Evolutionary conservation across 2,113 vertebrate genomes (phyloP), one percentile per base, ranked within the genome.

Genomic region (Colinus virginianus): DNA sequence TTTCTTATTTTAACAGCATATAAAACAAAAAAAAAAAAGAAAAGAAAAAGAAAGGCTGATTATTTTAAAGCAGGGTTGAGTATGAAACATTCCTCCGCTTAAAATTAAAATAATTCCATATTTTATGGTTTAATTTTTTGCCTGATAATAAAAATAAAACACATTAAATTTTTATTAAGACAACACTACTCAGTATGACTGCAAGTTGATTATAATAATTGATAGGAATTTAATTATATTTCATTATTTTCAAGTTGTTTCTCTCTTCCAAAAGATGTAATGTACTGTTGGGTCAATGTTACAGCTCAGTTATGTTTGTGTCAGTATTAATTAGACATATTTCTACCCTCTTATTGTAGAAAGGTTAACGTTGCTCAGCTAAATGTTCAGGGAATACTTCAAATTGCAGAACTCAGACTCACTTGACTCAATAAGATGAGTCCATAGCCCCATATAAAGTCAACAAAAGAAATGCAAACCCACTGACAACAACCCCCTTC

Each of bases 51-150:
- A 90, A 86, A 48, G 34, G 72, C 7, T n/a, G 18, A 63, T 58
- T 68, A 82, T 61, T 84, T 66, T 87, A 75, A 85, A 85, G 40
- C 40, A 23, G 49, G 55, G 12, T 32, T n/a, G 78, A 87, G 43
- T 56, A 83, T 46, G 36, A 68, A 88, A 48, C 5, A 11, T 45
- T 68, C 77, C 45, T 36, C 8, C 83, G 66, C 22, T 78, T 84
- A 34, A 83, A 91, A 78, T 78, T 84, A 34, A 83, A 91, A 78
- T 42, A 81, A 32, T 34, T 72, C 4, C 1, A 40, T 36, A 68
- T 64, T 56, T 61, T 48, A 68, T 16, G 79, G 45, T 76, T 91
- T 94, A 61, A 67, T 91, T 92, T 92, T 90, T 91, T 61, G 13
- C 55, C 12, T 46, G 11, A 67, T 76, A 55, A 55, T 75, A 79